Evolutionary conservation across 2,113 vertebrate species (phyloP), one percentile per base, ranked within the genome.

Genomic region (Helogale parvula): DNA sequence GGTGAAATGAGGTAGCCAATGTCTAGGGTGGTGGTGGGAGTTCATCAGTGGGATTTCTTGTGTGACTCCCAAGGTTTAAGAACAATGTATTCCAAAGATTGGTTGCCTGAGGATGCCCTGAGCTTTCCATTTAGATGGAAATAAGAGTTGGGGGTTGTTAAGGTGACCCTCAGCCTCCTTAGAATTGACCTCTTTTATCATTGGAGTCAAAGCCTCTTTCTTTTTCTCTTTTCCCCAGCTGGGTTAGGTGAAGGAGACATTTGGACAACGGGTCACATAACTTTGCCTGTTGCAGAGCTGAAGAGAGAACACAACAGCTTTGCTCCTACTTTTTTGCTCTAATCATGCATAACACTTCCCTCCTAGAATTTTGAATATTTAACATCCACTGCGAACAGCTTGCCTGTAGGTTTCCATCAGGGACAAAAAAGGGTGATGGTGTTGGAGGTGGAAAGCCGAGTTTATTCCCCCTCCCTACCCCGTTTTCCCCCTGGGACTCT

Each of bases 331-430:
- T 72, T 85, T 68, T 82, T 76, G 31, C 41, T 96, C 33, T 93
- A 66, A 82, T 93, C 45, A 65, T 33, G 10, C 35, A 50, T 77
- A 86, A 80, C 29, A 68, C 50, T 76, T 92, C 38, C 45, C 7
- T 95, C 63, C 57, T 88, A 80, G 57, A 71, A 89, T 71, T 96
- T 35, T 79, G 57, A 86, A 45, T 85, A 95, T 65, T 95, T 96
- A 85, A 54, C 45, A 92, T 81, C 16, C 38, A 77, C 66, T 21
- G 57, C 85, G 81, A 97, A 95, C 52, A 96, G 65, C 81, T 94
- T 95, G 69, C 71, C 76, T 93, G 81, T 85, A 92, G 50, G 63
- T 88, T 96, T 98, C 82, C 72, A 33, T 13, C 68, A 41, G 38
- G 85, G 76, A 77, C 45, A 81, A 57, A 87, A 92, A 77, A 91